phyloP scores from a whole-genome alignment of 2,888 invertebrate species.

The Nephrocerus scutellatus region DNA sequence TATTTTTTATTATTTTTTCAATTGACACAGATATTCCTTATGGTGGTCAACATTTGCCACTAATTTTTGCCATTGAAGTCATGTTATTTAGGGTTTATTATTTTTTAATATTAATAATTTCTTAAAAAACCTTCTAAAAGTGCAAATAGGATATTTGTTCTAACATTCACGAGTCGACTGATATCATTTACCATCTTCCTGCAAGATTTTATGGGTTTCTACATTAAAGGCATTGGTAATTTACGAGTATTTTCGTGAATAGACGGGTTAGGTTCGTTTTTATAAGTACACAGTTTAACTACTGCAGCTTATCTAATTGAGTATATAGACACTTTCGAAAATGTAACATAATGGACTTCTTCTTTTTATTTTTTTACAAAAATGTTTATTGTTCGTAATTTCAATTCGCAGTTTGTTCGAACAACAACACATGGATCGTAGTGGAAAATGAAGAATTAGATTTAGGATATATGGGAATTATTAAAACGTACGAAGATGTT shows the following conservation, averaged over 20 bases:
- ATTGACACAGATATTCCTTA: slow-evolving; percentile 1
- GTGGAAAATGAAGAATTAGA: slow-evolving; percentile 22
- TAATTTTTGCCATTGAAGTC: slow-evolving; percentile 1
- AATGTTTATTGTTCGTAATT: slow-evolving; percentile 10
- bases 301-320: too few species aligned
- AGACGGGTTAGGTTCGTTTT: too few species aligned
- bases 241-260: too few species aligned
- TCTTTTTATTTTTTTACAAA: slow-evolving; percentile 11
- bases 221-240: too few species aligned
- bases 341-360: too few species aligned
- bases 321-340: too few species aligned
- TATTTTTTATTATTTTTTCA: slow-evolving; percentile 3
- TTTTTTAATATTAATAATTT: slow-evolving; percentile 2
- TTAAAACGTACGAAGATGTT: slow-evolving; percentile 22
- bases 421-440: neutral
- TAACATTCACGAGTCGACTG: too few species aligned
- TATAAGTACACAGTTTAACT: too few species aligned
- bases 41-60: slow-evolving; percentile 4
- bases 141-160: slow-evolving; percentile 17
- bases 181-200: too few species aligned
- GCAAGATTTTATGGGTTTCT: too few species aligned
- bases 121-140: slow-evolving; percentile 9
- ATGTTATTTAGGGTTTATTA: neutral
- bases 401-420: neutral
- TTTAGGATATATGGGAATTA: slow-evolving; percentile 17